Evolutionary conservation across 2,797 vertebrate genomes (phyloP), one percentile per base, ranked within the genome.

Genomic region (Gallinago solitaria): DNA sequence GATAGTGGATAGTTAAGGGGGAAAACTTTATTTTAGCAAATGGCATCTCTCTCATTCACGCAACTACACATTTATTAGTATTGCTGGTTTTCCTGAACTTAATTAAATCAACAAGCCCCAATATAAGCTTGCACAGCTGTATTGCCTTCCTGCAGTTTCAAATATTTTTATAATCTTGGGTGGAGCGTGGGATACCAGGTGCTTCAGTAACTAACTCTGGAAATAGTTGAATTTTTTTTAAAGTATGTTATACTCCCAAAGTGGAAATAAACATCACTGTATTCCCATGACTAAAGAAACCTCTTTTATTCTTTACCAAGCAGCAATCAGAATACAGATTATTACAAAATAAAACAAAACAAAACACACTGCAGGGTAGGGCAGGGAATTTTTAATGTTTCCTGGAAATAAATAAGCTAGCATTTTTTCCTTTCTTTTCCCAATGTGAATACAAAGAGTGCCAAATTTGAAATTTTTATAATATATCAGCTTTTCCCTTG

Each of bases 161-260:
- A 93, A 82, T 95, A 91, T 81, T 84, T 90, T 87, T 90, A 67
- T 51, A 48, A 77, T 87, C 85, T 88, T 84, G 89, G 91, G 95
- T 95, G 96, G 93, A 90, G 94, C 73, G 93, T 95, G 90, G 92
- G 95, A 97, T 93, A 93, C 89, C 95, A 96, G 96, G 96, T 97
- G 96, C 60, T 89, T 82, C 89, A 82, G 79, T 47, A 93, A 63
- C 77, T 88, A 80, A 81, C 43, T 71, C 85, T 82, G 95, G 86
- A 96, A 97, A 77, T 50, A 95, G 74, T 64, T 74, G 48, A 82
- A 51, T 77, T 83, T 85, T 86, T 95, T 97, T 39, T 15, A 68
- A 85, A 70, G 27, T 73, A 78, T 64, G 78, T 93, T 93, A 92
- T 61, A 87, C 61, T 96, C 78, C 65, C 96, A 61, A 65, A 75